These are phyloP conservation scores for Aramus guarauna DNA, from an alignment of 2,113 vertebrate species.

Conservation along the genomic window DNA sequence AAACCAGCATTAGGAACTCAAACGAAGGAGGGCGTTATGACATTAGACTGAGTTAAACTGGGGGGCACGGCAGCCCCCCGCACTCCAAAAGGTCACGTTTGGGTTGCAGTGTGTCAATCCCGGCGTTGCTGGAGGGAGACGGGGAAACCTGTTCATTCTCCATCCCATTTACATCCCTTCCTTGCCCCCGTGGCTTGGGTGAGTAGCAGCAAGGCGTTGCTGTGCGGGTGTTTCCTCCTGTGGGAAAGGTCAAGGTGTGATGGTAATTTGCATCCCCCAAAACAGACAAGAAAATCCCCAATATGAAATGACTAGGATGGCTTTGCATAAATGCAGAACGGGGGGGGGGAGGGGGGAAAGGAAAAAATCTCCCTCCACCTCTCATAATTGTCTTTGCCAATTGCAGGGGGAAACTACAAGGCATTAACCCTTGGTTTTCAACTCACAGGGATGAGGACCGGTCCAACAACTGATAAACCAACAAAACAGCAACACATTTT, in stretches of 20 bases:
- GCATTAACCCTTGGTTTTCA: not conserved
- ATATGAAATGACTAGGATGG: not conserved
- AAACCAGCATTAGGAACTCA: not conserved
- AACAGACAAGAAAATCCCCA: not conserved
- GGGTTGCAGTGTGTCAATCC: not conserved
- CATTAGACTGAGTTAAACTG: accelerated
- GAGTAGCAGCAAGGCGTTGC: not conserved
- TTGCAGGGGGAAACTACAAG: not conserved
- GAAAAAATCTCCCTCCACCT: not conserved
- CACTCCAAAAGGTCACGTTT: accelerated
- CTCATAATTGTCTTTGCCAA: not conserved
- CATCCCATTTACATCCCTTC: not conserved
- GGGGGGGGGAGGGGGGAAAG: too few species aligned
- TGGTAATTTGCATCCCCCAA: not conserved
- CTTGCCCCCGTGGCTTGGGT: not conserved
- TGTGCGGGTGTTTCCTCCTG: not conserved
- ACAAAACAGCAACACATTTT: not conserved
- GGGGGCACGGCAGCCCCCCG: not conserved
- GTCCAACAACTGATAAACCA: not conserved
- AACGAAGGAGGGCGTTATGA: not conserved
- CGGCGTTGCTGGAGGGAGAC: not conserved
- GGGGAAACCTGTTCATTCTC: not conserved
- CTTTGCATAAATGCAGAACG: not conserved
- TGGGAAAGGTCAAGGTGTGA: not conserved
- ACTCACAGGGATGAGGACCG: not conserved